A percentile compares a stretch with the other conserved stretches of the same genome.
phyloP scores from a whole-genome alignment of 1,140 invertebrate species.

The Scaptomyza pallida region DNA sequence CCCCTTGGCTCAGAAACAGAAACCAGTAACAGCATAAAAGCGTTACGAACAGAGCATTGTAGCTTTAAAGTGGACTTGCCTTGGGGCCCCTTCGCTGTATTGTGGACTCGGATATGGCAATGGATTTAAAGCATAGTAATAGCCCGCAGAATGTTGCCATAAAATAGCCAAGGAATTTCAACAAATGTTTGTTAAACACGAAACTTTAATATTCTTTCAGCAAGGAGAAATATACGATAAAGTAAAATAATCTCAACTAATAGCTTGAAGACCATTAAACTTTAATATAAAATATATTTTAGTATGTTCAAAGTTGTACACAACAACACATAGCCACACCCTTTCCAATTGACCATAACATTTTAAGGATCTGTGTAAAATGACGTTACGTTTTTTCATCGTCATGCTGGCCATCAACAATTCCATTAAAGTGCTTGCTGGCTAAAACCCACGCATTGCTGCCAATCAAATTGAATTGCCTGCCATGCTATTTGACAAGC shows the following conservation, averaged over 20 bases:
- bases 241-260: no score
- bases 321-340: no score
- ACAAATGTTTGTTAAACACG: neutral
- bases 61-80: conserved; percentile 25
- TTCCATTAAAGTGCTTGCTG: conserved; percentile 17
- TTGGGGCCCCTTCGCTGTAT: neutral
- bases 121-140: conserved; percentile 23
- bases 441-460: conserved; percentile 3
- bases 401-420: neutral
- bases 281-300: no score
- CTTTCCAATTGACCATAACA: no score
- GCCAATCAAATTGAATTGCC: conserved; percentile 27
- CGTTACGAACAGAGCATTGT: conserved; percentile 16
- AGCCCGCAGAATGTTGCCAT: conserved; percentile 7
- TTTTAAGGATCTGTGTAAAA: conserved; percentile 15
- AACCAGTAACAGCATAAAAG: conserved; percentile 18
- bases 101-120: conserved; percentile 11
- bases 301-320: no score
- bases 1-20: conserved; percentile 19
- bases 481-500: conserved; percentile 5
- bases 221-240: no score
- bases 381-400: conserved; percentile 3
- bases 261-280: no score
- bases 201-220: neutral
- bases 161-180: conserved; percentile 4